Evolutionary conservation across 2,888 invertebrate genomes (phyloP).

Genomic region (Drosophila kanekoi): DNA sequence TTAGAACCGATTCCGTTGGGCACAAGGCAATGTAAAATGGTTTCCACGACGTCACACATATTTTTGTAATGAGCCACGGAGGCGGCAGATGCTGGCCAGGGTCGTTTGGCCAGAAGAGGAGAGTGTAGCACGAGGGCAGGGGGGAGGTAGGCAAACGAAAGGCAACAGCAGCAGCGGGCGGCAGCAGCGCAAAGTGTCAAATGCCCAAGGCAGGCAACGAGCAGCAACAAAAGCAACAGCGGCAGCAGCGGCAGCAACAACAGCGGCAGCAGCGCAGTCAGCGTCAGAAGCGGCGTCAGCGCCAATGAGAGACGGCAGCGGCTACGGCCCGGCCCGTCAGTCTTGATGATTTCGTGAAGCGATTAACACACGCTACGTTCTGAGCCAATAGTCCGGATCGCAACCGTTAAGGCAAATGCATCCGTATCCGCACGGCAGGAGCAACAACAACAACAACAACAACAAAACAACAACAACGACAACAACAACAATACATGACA

Average conservation of each 20-base stretch:
- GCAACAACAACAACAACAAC: slow-evolving; percentile 1
- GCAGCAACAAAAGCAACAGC: slow-evolving; percentile 3
- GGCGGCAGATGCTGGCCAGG: slow-evolving; percentile 4
- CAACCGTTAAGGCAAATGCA: slow-evolving; percentile 16
- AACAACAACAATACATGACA: slow-evolving; percentile 24
- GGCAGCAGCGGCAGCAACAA: slow-evolving; percentile 6
- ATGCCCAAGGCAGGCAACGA: slow-evolving; percentile 17
- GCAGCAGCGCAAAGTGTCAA: slow-evolving; percentile 2
- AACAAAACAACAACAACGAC: no score
- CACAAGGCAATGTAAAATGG: slow-evolving; percentile 4
- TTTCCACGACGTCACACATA: slow-evolving; percentile 39
- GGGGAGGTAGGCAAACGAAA: slow-evolving; percentile 2
- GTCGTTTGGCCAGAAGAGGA: neutral
- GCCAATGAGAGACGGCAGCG: slow-evolving; percentile 31
- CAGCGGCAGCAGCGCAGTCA: neutral
- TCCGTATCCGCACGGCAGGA: slow-evolving; percentile 22
- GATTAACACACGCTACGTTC: slow-evolving; percentile 77
- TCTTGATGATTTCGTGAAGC: slow-evolving; percentile 83
- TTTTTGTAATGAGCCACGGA: slow-evolving; percentile 37
- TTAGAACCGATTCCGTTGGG: slow-evolving; percentile 27
- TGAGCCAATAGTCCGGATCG: slow-evolving; percentile 34
- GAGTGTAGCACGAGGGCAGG: neutral
- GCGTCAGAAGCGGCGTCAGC: slow-evolving; percentile 1
- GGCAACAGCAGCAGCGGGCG: slow-evolving; percentile 8
- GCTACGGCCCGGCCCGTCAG: slow-evolving; percentile 65